Evolutionary conservation across 2,113 vertebrate genomes (phyloP).

Genomic region (Lophochroa leadbeateri): DNA sequence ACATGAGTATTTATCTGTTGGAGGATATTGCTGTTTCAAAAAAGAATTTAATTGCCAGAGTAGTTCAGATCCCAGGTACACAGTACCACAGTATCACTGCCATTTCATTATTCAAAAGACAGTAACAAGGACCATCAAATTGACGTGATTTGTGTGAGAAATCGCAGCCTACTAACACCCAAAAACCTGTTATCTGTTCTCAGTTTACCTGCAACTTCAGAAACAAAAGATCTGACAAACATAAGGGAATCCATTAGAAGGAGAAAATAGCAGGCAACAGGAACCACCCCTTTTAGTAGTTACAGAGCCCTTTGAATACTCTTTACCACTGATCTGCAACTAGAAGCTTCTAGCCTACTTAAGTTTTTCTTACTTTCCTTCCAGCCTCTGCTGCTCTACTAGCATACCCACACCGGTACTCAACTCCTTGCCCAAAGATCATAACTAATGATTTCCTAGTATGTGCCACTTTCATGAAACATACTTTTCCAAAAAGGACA

Average conservation of each 20-base stretch:
- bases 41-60: too few species aligned
- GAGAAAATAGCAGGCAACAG: not conserved
- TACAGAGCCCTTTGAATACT: not conserved
- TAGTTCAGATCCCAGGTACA: too few species aligned
- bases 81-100: not conserved
- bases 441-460: too few species aligned
- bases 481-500: accelerated
- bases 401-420: not conserved
- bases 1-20: too few species aligned
- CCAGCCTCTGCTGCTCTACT: too few species aligned
- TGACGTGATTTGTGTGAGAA: accelerated
- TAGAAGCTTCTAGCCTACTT: accelerated
- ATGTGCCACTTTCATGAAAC: accelerated
- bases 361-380: not conserved
- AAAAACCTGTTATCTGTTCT: accelerated
- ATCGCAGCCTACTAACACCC: not conserved
- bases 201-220: not conserved
- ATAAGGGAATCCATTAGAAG: accelerated
- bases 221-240: not conserved
- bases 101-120: not conserved
- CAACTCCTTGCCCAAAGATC: not conserved
- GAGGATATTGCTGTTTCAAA: too few species aligned
- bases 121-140: not conserved
- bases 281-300: not conserved
- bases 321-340: too few species aligned